Evolutionary conservation across 2,888 invertebrate genomes (phyloP).

Genomic region (Rugalucina vietnamica): DNA sequence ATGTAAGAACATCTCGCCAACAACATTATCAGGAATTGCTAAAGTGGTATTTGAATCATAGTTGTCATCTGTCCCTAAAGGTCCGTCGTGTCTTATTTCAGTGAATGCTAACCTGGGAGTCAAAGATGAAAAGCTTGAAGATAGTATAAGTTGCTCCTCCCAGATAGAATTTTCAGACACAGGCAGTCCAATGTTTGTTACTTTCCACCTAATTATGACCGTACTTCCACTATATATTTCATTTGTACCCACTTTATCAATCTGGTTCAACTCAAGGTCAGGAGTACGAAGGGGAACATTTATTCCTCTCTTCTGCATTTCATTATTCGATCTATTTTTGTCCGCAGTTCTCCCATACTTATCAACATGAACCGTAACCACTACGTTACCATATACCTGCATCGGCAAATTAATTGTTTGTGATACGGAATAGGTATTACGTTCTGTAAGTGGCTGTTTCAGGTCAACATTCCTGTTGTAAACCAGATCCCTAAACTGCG

Average conservation of each 20-base stretch:
- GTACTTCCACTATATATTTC: background rate
- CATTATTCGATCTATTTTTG: background rate
- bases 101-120: background rate
- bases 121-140: background rate
- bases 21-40: constrained; percentile 15
- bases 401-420: constrained; percentile 14
- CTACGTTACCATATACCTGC: constrained; percentile 12
- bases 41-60: background rate
- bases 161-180: background rate
- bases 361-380: background rate
- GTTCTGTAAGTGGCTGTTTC: background rate
- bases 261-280: background rate
- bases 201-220: background rate
- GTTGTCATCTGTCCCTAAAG: background rate
- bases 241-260: background rate
- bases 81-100: background rate
- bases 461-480: background rate
- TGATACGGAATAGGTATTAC: background rate
- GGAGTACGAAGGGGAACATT: background rate
- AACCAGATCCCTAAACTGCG: background rate
- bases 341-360: background rate
- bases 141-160: background rate
- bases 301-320: background rate
- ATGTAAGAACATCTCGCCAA: background rate
- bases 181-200: background rate